Evolutionary conservation across 2,113 vertebrate genomes (phyloP).

Genomic region (Illadopsis cleaveri): DNA sequence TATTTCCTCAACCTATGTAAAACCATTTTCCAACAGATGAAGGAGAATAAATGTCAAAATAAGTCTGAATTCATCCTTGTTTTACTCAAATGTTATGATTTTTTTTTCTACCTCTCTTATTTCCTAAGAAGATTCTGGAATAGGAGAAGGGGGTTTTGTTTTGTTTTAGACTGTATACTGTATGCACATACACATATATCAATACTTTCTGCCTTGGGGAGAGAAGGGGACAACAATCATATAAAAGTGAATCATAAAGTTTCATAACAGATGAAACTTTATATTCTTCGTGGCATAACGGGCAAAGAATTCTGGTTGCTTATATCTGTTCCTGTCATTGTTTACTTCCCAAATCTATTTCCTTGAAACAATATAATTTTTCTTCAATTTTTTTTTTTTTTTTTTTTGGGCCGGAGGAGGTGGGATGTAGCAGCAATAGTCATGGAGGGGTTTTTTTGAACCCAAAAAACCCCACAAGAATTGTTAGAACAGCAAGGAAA

Average conservation of each 20-base stretch:
- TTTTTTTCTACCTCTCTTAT: not conserved
- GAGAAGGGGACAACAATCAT: not conserved
- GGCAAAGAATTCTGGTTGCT: not conserved
- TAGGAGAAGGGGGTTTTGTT: not conserved
- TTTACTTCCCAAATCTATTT: not conserved
- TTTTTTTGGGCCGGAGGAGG: no score
- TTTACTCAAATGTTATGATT: not conserved
- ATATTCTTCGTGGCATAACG: not conserved
- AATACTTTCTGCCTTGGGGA: not conserved
- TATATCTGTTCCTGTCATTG: not conserved
- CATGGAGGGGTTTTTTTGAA: fast-evolving
- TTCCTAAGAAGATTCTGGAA: not conserved
- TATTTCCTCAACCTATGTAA: not conserved
- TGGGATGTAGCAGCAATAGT: not conserved
- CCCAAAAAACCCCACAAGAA: fast-evolving
- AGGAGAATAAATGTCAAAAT: not conserved
- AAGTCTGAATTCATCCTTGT: not conserved
- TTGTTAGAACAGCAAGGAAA: not conserved
- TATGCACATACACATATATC: not conserved
- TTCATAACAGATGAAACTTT: not conserved
- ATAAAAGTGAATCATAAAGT: no score
- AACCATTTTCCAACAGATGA: not conserved
- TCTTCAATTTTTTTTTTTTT: not conserved
- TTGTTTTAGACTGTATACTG: not conserved
- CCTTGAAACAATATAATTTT: not conserved